phyloP scores from a whole-genome alignment of 2,797 vertebrate species.

The Sternarchorhynchus goeldii region DNA sequence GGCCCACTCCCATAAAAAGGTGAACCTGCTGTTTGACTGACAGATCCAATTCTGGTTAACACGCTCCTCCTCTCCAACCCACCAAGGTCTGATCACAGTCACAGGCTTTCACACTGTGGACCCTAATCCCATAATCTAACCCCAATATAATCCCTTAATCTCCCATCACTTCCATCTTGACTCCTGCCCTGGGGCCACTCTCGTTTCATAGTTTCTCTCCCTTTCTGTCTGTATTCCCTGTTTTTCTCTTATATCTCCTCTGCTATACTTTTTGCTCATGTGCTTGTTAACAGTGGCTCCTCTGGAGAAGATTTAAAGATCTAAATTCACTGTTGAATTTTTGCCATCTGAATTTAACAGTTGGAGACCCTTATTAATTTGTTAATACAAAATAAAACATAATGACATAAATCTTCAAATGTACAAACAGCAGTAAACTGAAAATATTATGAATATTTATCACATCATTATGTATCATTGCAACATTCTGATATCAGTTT shows the following conservation, averaged over 20 bases:
- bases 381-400: not conserved
- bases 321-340: too few relatives aligned
- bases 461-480: too few relatives aligned
- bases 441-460: not conserved
- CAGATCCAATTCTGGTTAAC: conserved; percentile 46
- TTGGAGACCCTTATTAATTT: not conserved
- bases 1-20: conserved; percentile 30
- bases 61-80: conserved; percentile 12
- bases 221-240: conserved; percentile 4
- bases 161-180: conserved; percentile 23
- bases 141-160: conserved; percentile 53
- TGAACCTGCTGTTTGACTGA: conserved; percentile 43
- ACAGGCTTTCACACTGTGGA: conserved; percentile 41
- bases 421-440: not conserved
- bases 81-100: conserved; percentile 43
- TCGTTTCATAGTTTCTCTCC: conserved; percentile 25
- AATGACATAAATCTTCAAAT: conserved; percentile 3
- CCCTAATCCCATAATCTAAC: conserved; percentile 53
- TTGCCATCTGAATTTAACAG: too few relatives aligned
- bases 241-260: conserved; percentile 8
- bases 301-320: conserved; percentile 16
- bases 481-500: too few relatives aligned
- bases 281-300: conserved; percentile 5
- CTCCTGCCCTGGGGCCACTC: conserved; percentile 20
- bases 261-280: not conserved